Conservation (phyloP, 2,888 invertebrate genomes). For the Ectemnius continuus region DNA sequence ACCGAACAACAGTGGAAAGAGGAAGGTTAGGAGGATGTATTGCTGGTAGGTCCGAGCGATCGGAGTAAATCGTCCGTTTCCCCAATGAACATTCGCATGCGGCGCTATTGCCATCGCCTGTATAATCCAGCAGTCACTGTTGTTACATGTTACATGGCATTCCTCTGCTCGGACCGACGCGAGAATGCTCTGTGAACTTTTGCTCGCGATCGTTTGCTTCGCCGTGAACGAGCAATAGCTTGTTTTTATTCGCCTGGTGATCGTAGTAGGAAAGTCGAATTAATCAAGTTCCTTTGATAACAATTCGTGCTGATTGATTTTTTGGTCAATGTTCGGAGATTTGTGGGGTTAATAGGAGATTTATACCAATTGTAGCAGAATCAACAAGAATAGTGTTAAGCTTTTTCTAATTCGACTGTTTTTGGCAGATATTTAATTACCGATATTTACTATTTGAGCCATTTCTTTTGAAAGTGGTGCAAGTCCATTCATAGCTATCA, state of each 20-base stretch:
- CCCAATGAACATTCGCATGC: constrained; percentile 43
- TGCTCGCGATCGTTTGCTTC: constrained; percentile 50
- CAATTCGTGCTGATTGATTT: too few species aligned
- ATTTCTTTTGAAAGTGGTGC: too few species aligned
- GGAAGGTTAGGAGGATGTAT: constrained; percentile 29
- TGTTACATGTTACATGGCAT: constrained; percentile 7
- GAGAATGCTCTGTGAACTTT: constrained; percentile 46
- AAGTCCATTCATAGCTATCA: too few species aligned
- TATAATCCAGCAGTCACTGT: constrained; percentile 48
- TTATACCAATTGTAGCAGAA: too few species aligned
- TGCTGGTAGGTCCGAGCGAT: constrained; percentile 23
- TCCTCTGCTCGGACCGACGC: constrained; percentile 31
- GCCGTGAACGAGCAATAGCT: constrained; percentile 44
- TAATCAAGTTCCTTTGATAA: too few species aligned
- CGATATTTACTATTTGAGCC: too few species aligned
- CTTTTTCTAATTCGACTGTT: too few species aligned
- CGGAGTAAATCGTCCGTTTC: constrained; percentile 36
- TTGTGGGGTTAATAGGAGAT: too few species aligned
- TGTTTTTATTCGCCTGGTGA: constrained; percentile 45
- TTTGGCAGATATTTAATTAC: too few species aligned
- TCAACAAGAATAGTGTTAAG: too few species aligned
- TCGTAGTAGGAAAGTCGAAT: constrained; percentile 32
- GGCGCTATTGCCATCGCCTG: constrained; percentile 28
- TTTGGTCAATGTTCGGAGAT: too few species aligned
- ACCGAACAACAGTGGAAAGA: background rate